These are phyloP conservation scores for Macrosteles quadrilineatus DNA, from an alignment of 1,140 invertebrate species.

Conservation along the genomic window DNA sequence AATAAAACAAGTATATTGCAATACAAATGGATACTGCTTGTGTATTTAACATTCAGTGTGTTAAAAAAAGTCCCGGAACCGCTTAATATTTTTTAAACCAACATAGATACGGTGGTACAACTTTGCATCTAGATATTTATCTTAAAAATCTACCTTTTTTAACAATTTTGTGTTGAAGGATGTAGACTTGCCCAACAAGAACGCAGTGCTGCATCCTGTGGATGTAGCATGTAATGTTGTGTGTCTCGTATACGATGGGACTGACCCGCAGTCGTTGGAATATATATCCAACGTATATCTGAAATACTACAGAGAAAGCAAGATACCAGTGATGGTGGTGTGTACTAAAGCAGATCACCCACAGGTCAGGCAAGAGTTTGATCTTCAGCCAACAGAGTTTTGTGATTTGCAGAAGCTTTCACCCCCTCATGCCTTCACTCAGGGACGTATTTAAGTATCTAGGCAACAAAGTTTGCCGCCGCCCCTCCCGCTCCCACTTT, in stretches of 20 bases:
- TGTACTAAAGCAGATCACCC: slow-evolving; percentile 86
- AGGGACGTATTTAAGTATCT: too few species aligned
- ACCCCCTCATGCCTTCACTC: slow-evolving; percentile 87
- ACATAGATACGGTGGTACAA: too few species aligned
- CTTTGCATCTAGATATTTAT: too few species aligned
- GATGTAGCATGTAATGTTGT: slow-evolving; percentile 98
- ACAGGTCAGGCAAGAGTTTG: slow-evolving; percentile 86
- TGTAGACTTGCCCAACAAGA: slow-evolving; percentile 82
- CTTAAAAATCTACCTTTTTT: too few species aligned
- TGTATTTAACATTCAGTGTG: too few species aligned
- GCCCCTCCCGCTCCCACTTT: too few species aligned
- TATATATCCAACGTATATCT: slow-evolving; percentile 95
- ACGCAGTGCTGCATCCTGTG: slow-evolving; percentile 81
- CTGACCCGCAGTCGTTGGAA: slow-evolving; percentile 92
- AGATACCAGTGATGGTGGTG: slow-evolving; percentile 94
- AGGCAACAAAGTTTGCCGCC: too few species aligned
- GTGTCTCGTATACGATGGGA: slow-evolving; percentile 94
- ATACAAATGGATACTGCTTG: too few species aligned
- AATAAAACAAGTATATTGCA: too few species aligned
- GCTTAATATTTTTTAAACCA: too few species aligned
- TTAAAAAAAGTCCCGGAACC: too few species aligned
- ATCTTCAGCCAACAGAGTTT: slow-evolving; percentile 88
- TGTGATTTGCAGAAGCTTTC: slow-evolving; percentile 93
- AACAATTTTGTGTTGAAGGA: slow-evolving; percentile 86
- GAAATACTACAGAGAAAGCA: slow-evolving; percentile 94